Evolutionary conservation across 2,888 invertebrate genomes (phyloP).

Genomic region (Prosapia bicincta): DNA sequence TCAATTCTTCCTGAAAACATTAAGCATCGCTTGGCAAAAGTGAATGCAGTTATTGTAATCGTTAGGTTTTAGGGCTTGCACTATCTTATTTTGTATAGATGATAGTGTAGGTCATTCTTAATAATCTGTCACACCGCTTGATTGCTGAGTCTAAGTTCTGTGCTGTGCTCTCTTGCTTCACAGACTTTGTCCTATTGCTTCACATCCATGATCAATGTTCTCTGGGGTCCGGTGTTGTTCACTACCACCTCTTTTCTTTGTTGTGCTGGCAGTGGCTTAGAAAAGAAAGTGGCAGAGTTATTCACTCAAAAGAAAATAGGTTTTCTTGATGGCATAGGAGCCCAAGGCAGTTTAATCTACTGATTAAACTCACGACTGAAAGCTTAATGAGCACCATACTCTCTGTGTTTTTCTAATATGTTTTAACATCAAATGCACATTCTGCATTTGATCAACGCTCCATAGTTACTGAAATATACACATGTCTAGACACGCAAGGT

Average conservation of each 20-base stretch:
- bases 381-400: too few species aligned
- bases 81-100: slow-evolving; percentile 12
- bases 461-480: background rate
- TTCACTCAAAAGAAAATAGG: background rate
- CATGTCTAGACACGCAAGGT: background rate
- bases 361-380: too few species aligned
- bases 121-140: background rate
- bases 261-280: background rate
- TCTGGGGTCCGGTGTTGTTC: background rate
- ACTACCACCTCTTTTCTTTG: background rate
- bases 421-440: background rate
- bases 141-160: background rate
- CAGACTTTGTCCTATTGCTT: background rate
- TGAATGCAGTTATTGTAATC: slow-evolving; percentile 2
- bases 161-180: background rate
- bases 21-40: slow-evolving; percentile 9
- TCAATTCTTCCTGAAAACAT: slow-evolving; percentile 4
- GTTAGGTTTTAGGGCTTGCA: slow-evolving; percentile 10
- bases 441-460: background rate
- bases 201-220: background rate
- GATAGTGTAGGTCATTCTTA: slow-evolving; percentile 5
- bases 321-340: background rate
- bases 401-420: too few species aligned
- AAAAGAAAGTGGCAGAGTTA: too few species aligned
- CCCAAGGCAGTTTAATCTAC: too few species aligned